These are phyloP conservation scores for Hydrozoanthus tunicans DNA, from an alignment of 64 coral and sea anemone genomes.

Conservation along the genomic window DNA sequence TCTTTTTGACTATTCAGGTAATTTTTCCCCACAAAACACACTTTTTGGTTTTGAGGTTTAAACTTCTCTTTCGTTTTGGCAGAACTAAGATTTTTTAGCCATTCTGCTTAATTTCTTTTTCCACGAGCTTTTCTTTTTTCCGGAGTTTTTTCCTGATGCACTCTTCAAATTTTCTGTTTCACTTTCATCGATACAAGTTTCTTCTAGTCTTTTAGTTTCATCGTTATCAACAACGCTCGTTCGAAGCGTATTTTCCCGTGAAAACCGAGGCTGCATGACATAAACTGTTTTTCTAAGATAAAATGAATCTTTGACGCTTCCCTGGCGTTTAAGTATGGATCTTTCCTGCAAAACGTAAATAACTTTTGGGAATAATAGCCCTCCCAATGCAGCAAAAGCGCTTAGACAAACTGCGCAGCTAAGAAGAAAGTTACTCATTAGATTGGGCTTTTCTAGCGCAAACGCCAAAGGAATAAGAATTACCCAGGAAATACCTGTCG, in stretches of 20 bases:
- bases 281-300: slow-evolving; percentile 37
- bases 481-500: slow-evolving; percentile 37
- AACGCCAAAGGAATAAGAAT: slow-evolving; percentile 52
- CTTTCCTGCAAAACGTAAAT: slow-evolving; percentile 8
- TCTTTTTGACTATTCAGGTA: no score
- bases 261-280: slow-evolving; percentile 22
- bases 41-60: no score
- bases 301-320: slow-evolving; percentile 23
- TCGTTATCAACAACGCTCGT: slow-evolving; percentile 16
- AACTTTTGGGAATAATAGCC: slow-evolving; percentile 41
- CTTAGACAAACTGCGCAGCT: slow-evolving; percentile 24
- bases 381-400: slow-evolving; percentile 33
- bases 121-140: slow-evolving; percentile 1
- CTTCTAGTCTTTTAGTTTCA: background rate
- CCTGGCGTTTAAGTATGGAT: background rate
- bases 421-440: slow-evolving; percentile 41
- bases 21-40: no score
- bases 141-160: background rate
- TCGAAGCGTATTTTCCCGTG: background rate
- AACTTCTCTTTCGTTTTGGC: no score
- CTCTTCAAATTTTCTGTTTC: background rate
- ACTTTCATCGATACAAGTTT: background rate
- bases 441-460: slow-evolving; percentile 18
- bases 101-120: background rate
- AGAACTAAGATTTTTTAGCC: background rate